Conservation (phyloP, 2,113 vertebrate species). For the Stegostoma tigrinum region DNA sequence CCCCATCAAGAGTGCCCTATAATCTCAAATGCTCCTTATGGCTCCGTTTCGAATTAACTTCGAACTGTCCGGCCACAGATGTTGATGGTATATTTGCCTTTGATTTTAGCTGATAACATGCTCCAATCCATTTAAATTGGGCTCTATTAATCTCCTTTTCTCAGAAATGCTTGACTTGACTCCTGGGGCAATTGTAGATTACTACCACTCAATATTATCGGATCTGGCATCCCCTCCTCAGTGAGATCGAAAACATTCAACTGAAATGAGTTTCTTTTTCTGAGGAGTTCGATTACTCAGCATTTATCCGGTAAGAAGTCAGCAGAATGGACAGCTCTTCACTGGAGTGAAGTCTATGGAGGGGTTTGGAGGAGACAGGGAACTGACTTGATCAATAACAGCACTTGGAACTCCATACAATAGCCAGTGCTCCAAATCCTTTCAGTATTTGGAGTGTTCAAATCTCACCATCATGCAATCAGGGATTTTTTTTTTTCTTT, state of each 20-base stretch:
- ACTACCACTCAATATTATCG: not conserved
- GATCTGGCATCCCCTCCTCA: not conserved
- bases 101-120: conserved; percentile 59
- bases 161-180: conserved; percentile 64
- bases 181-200: conserved; percentile 41
- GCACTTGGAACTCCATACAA: not conserved
- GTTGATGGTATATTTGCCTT: conserved; percentile 54
- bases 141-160: conserved; percentile 70
- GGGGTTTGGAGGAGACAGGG: not conserved
- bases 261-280: not conserved
- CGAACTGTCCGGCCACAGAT: conserved; percentile 48
- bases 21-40: conserved; percentile 66
- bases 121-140: conserved; percentile 60
- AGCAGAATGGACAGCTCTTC: not conserved
- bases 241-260: not conserved
- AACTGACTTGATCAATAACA: not conserved
- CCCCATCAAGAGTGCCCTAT: conserved; percentile 45
- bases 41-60: conserved; percentile 50
- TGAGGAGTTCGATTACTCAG: not conserved
- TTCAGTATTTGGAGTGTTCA: not conserved
- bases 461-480: not conserved
- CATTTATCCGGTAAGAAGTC: not conserved
- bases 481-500: not conserved
- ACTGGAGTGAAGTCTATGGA: not conserved
- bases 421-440: not conserved